Conservation (phyloP, 2,797 vertebrate species). For the Sebastes minor region DNA sequence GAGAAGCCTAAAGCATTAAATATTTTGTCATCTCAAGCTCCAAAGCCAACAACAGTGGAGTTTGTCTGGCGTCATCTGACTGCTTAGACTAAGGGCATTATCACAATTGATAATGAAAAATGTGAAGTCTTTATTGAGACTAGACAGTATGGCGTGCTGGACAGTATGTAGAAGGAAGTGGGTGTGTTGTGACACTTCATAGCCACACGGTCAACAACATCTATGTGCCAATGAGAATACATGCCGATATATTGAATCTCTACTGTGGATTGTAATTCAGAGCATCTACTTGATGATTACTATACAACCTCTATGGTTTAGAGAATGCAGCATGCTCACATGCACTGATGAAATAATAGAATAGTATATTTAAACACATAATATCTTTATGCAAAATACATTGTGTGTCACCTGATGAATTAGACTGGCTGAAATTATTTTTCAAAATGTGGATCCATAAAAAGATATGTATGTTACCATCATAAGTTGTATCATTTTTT, state of each 20-base stretch:
- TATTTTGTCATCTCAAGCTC: conserved; percentile 9
- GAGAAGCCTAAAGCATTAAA: conserved; percentile 18
- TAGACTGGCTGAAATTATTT: neutral
- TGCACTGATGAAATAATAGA: neutral
- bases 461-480: neutral
- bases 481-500: neutral
- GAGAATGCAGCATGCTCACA: neutral
- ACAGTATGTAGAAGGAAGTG: neutral
- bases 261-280: neutral
- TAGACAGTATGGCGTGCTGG: neutral
- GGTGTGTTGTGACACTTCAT: neutral
- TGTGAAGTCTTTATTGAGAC: neutral
- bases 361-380: neutral
- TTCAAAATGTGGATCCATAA: neutral
- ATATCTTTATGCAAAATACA: neutral
- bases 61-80: conserved; percentile 26
- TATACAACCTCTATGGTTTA: neutral
- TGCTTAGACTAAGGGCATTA: neutral
- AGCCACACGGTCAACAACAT: neutral
- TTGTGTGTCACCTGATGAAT: neutral
- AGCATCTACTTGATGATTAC: neutral
- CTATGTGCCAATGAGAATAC: neutral
- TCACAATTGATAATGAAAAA: conserved; percentile 10
- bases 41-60: conserved; percentile 4
- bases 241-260: neutral